Evolutionary conservation across 2,888 invertebrate genomes (phyloP).

Genomic region (Leptinotarsa haldemani): DNA sequence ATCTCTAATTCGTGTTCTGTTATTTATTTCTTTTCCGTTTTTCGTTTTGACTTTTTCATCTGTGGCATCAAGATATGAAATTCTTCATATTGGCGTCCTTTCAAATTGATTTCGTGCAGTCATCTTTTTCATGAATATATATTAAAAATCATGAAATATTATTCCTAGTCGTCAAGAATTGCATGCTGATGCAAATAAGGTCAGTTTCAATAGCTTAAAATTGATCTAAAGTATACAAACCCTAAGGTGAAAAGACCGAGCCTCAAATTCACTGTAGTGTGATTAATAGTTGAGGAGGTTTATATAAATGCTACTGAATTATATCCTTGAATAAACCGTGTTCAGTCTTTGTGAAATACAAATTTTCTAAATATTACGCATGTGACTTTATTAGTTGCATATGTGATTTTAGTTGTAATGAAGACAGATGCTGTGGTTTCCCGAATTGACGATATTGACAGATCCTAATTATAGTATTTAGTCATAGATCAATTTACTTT

Average conservation of each 20-base stretch:
- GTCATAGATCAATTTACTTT: not conserved
- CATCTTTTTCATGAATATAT: not conserved
- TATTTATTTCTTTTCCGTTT: too few relatives aligned
- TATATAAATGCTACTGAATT: constrained; percentile 2
- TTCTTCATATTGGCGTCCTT: too few relatives aligned
- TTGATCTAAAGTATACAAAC: not conserved
- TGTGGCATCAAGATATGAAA: too few relatives aligned
- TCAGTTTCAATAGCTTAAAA: not conserved
- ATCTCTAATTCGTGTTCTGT: too few relatives aligned
- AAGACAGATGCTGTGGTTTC: not conserved
- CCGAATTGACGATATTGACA: too few relatives aligned
- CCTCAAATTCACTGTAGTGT: not conserved
- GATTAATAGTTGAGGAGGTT: not conserved
- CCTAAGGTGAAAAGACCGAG: constrained; percentile 2
- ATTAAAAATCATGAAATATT: not conserved
- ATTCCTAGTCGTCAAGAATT: not conserved
- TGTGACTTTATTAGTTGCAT: not conserved
- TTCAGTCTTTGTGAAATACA: not conserved
- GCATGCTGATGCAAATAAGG: not conserved
- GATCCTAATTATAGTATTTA: not conserved
- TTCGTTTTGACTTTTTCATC: too few relatives aligned
- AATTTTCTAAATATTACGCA: not conserved
- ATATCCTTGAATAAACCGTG: not conserved
- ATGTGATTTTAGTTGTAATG: not conserved
- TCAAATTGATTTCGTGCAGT: too few relatives aligned